Base-by-base conservation (phyloP, 2,113 vertebrate genomes). In the Scopus umbretta region DNA sequence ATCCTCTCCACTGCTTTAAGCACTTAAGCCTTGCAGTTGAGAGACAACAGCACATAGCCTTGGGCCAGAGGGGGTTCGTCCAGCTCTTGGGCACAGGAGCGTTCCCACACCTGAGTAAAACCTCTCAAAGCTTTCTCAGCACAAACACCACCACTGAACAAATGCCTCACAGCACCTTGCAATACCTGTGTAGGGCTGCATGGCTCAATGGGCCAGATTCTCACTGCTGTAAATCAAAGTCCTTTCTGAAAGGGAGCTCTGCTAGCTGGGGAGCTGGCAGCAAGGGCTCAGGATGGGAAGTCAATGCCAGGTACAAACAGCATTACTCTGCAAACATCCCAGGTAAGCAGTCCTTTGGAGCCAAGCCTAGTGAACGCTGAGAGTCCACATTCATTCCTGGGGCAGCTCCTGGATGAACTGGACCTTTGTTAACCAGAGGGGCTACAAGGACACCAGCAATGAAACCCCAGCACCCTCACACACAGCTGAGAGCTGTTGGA, bases 401-500 rank as follows among this genome's bases (percentile, higher is more conserved):
- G 25, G 13, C n/a, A 63, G 1, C 9, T 61, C 67, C 40, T 68
- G 83, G 10, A 58, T 76, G 34, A 34, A n/a, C 21, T 11, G 43
- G 21, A 47, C 21, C 30, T 49, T 52, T 45, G 7, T 3, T 22
- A 70, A 20, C 20, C 1, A 1, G 8, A 15, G 20, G 16, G 21
- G 20, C 15, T 19, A 0, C 3, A 25, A 45, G 23, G 36, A 10
- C 50, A 1, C 30, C 2, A 2, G 45, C 8, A 9, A 0, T 1
- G 19, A 13, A 26, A 34, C 18, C 9, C 40, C 63, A 87, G 80
- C 72, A 36, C 61, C 53, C 20, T 12, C 61, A 2, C 15, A 23
- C 11, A 2, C 32, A n/a, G 17, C 20, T 7, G 9, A 25, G 63
- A 88, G 68, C 61, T 30, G 8, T 2, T 32, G 25, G 58, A 92